Evolutionary conservation across 2,888 invertebrate species (phyloP).

Genomic region (Cosmorhoe ocellata): DNA sequence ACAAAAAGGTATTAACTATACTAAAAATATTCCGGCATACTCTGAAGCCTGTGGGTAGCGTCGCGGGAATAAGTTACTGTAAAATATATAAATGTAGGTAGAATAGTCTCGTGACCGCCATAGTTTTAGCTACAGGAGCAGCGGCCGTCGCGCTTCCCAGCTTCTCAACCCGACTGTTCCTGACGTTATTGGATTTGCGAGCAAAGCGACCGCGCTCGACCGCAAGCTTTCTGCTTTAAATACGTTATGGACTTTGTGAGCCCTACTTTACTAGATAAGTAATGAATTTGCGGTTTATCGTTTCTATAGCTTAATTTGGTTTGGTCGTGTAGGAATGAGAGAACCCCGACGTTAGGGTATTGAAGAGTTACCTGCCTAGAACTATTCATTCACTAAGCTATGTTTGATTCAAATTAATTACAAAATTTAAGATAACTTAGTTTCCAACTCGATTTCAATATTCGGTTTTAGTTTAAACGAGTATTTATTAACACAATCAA

Average conservation of each 20-base stretch:
- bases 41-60: neutral
- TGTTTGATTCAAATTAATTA: neutral
- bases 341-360: slow-evolving; percentile 6
- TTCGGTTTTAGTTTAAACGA: neutral
- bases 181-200: slow-evolving; percentile 56
- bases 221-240: slow-evolving; percentile 42
- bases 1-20: too few relatives aligned
- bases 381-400: neutral
- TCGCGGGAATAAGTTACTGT: slow-evolving; percentile 4
- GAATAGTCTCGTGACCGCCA: slow-evolving; percentile 7
- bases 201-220: slow-evolving; percentile 41
- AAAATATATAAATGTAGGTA: slow-evolving; percentile 15
- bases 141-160: slow-evolving; percentile 12
- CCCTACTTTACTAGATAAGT: slow-evolving; percentile 37
- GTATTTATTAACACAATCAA: too few relatives aligned
- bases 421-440: too few relatives aligned
- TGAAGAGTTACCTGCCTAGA: slow-evolving; percentile 11
- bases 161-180: slow-evolving; percentile 27
- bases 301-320: slow-evolving; percentile 20
- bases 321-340: slow-evolving; percentile 5
- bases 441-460: neutral
- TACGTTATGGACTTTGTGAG: slow-evolving; percentile 43
- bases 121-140: slow-evolving; percentile 20
- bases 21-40: too few relatives aligned
- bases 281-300: slow-evolving; percentile 24